Evolutionary conservation across 2,888 invertebrate species (phyloP), one percentile per base, ranked within the genome.

Genomic region (Dryococelus australis): DNA sequence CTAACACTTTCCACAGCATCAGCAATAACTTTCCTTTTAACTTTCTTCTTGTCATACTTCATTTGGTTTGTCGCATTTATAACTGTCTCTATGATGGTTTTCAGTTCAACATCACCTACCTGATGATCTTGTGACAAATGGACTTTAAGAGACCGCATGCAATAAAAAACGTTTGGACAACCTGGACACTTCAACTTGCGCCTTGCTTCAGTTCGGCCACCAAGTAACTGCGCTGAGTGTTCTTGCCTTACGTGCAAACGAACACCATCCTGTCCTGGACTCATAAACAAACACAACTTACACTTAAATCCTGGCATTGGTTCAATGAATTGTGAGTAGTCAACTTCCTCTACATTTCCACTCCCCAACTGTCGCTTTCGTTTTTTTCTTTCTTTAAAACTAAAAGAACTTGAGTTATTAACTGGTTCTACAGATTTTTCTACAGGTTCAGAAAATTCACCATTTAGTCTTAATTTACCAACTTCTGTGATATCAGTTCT

Each of bases 71-170:
- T 93, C 91, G 28, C 93, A 93, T 91, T 91, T 0, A 94, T 92
- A 20, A 94, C 92, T 89, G 94, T 94, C 90, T 94, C 94, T 0
- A 95, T 92, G 91, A 95, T 94, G 91, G 94, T 93, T 89, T 93
- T 93, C 1, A 95, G 92, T 90, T 96, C 95, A 89, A 93, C 93
- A 87, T 93, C 93, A 65, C 93, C 94, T 93, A 96, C 95, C 91
- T 95, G 94, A 91, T 96, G 96, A 91, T 96, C 96, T 90, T 94
- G 94, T 43, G 94, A 93, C 9, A 96, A 92, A 91, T 96, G 96
- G 9, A 94, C 93, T 89, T 95, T 93, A 0, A 96, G 91, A 0
- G 95, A 94, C 90, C 95, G 94, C 9, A 86, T 65, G 65, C 86
- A 85, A 81, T 78, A 87, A 84, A 89, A 89, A 20, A 88, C 79